Conservation (phyloP, 2,113 vertebrate genomes). For the Erythrocebus patas region DNA sequence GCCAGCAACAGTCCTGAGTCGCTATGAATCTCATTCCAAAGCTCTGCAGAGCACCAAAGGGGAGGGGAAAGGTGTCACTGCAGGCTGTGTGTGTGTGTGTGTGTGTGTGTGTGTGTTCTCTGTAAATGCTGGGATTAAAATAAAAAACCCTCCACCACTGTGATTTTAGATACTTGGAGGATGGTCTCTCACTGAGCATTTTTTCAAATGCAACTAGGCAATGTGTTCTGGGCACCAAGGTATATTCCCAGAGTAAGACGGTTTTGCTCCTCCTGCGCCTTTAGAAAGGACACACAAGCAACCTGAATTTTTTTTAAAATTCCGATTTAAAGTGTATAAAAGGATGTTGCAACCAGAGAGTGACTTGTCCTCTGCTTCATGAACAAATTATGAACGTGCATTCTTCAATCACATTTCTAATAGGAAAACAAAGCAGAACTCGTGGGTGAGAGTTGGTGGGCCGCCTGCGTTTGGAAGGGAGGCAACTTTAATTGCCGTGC, state of each 20-base stretch:
- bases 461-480: background rate
- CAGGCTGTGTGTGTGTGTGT: background rate
- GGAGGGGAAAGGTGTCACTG: background rate
- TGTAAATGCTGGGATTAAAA: background rate
- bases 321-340: background rate
- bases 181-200: background rate
- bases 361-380: background rate
- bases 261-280: background rate
- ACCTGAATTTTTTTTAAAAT: background rate
- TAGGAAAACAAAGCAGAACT: background rate
- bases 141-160: background rate
- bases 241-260: background rate
- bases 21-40: slow-evolving; percentile 9
- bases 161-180: background rate
- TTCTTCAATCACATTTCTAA: background rate
- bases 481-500: slow-evolving; percentile 38
- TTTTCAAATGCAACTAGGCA: background rate
- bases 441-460: slow-evolving; percentile 20
- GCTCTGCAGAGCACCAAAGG: background rate
- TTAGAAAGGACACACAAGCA: background rate
- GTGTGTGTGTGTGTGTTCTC: background rate
- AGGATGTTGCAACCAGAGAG: background rate
- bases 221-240: background rate
- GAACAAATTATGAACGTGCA: background rate
- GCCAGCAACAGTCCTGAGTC: background rate